These are phyloP conservation scores for Tethya wilhelma DNA, from an alignment of 37 sponge, comb jelly and placozoan species.

Conservation along the genomic window DNA sequence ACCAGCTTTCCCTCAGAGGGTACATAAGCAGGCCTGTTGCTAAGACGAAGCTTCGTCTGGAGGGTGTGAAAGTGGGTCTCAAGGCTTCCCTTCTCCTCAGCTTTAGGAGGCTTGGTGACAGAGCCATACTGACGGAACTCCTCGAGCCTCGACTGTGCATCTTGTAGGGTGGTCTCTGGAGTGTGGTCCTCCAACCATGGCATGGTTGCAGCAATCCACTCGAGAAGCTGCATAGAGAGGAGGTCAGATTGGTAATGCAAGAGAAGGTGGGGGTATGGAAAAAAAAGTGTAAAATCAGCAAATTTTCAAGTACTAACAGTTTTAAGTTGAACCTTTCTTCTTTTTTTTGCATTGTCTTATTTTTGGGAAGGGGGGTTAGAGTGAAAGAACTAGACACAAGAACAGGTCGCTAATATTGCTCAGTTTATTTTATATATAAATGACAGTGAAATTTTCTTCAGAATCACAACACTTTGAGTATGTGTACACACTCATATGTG, in stretches of 20 bases:
- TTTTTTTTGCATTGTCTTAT: neutral
- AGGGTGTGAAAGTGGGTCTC: slow-evolving; percentile 96
- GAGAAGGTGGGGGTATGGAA: neutral
- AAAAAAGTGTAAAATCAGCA: neutral
- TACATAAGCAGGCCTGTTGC: slow-evolving; percentile 91
- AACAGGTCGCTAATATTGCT: no score
- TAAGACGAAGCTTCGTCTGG: slow-evolving; percentile 94
- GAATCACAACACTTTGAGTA: no score
- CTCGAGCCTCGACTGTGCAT: slow-evolving; percentile 79
- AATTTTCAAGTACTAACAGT: slow-evolving; percentile 5
- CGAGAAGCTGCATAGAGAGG: slow-evolving; percentile 71
- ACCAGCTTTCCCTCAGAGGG: slow-evolving; percentile 93
- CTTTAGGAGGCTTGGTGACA: slow-evolving; percentile 92
- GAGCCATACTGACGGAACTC: slow-evolving; percentile 90
- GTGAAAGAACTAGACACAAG: no score
- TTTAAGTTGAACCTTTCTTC: no score
- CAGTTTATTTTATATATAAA: no score
- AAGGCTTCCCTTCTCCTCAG: slow-evolving; percentile 90
- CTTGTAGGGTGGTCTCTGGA: slow-evolving; percentile 73
- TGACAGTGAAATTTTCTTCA: no score
- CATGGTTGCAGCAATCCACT: slow-evolving; percentile 88
- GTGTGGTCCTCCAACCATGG: slow-evolving; percentile 85
- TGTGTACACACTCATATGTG: no score
- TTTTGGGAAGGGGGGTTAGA: neutral
- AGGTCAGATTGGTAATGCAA: no score